Base-by-base conservation (phyloP, 1,140 invertebrate species). In the Eupristina koningsbergeri region DNA sequence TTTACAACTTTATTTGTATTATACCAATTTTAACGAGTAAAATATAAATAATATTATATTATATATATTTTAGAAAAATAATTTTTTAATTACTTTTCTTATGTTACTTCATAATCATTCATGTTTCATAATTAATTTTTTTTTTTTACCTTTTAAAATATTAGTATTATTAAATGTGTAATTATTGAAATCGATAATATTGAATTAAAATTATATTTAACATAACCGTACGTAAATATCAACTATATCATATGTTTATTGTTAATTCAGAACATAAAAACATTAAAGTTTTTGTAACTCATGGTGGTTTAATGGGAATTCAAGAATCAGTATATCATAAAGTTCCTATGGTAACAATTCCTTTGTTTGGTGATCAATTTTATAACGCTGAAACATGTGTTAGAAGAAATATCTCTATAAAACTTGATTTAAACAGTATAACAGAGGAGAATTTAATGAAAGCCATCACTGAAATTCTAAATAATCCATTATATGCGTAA, bases 271-370 rank as follows among this genome's bases (percentile, higher is more conserved):
- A 91, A 79, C 95, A 97, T 91, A 93, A 94, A 31, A 95, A 96
- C 88, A 93, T 94, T 0, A 91, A 93, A 83, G 94, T 93, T 0
- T 96, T 96, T 85, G 93, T 96, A 80, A 94, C 94, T 0, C 96
- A 97, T 87, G 94, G 94, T 64, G 96, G 96, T 0, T 93, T 96
- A 63, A 93, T 95, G 87, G 94, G 96, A 67, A 94, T 94, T 3
- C 94, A 94, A 63, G 96, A 97, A 90, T 47, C 81, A 17, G 53
- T 76, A 53, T 64, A 75, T 77, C 53, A 74, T 26, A 74, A 61
- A 3, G 81, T 82, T 19, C 81, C 73, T 17, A 67, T 69, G 73
- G 39, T 82, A 31, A n/a, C 41, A 17, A 50, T 77, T 31, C 81
- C 81, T 31, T 41, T 83, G 31, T 76, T 83, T 34, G 61, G 11